Base-by-base conservation (phyloP, 1,140 invertebrate genomes). In the Nymphalis io region DNA sequence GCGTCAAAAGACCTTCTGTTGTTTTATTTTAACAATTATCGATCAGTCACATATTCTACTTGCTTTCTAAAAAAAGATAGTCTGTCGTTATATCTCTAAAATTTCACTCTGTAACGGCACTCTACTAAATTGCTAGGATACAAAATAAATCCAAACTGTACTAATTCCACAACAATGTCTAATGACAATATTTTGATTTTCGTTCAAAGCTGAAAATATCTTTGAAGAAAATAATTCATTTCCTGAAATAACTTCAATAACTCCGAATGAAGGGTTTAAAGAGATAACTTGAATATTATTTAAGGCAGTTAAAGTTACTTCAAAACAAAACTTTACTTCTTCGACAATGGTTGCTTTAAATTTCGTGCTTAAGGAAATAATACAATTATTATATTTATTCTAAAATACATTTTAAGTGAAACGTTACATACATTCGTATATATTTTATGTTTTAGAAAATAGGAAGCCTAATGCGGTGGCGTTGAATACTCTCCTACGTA, bases 51-150 rank as follows among this genome's bases (percentile, higher is more conserved):
- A 33, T 33, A 8, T 3, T 33, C 27, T 33, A 33, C 27, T 58
- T 4, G 27, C 27, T 58, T 33, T 33, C 38, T 58, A 23, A 18
- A 58, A 38, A n/a, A n/a, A 57, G 12, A 13, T 58, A 6, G 12
- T 16, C 15, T 58, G 15, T 58, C 55, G 55, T 16, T 58, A 38
- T 58, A 33, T 33, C 55, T 58, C 38, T 58, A 23, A 58, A 58
- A 38, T 58, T 33, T 58, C 18, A 58, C 23, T 58, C 23, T 38
- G 38, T 58, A 16, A 33, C 27, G 8, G 55, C 38, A 58, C 55
- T 58, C 55, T 58, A 40, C 38, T 60, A 60, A 60, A 60, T 60
- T 60, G 38, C 58, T 60, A 13, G 58, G 16, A 40, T 42, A 60
- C 38, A 60, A 60, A 60, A 18, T 60, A 20, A 42, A 38, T 11